A percentile compares a stretch with the other conserved stretches of the same genome.
These are phyloP conservation scores for Neodon shergylaensis DNA, from an alignment of 2,113 vertebrate species.

Conservation along the genomic window DNA sequence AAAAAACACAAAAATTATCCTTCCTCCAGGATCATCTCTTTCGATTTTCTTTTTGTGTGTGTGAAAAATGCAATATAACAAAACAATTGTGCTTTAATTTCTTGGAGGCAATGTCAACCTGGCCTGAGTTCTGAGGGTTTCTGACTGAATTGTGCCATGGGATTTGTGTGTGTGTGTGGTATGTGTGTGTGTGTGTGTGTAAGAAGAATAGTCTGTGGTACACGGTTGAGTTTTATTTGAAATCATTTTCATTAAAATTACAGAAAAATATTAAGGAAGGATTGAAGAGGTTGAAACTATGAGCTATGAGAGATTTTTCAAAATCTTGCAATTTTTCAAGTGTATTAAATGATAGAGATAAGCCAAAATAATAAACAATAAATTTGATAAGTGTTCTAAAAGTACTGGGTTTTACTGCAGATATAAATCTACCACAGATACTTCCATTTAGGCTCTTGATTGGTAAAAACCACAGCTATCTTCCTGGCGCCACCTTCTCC, in stretches of 20 bases:
- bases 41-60: constrained; percentile 61
- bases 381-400: background rate
- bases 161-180: too few relatives aligned
- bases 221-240: constrained; percentile 36
- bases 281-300: background rate
- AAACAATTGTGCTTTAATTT: background rate
- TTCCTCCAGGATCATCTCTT: constrained; percentile 59
- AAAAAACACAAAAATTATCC: constrained; percentile 64
- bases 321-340: background rate
- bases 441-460: background rate
- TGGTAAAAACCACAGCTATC: background rate
- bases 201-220: background rate
- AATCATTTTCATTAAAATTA: constrained; percentile 28
- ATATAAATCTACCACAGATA: background rate
- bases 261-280: background rate
- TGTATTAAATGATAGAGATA: constrained; percentile 33
- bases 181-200: background rate
- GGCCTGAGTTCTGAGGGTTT: background rate
- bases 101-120: background rate
- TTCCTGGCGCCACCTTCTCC: background rate
- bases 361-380: background rate
- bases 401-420: background rate
- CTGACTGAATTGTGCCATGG: background rate
- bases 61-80: background rate
- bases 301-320: background rate